Percentiles rank a stretch among this genome's conserved stretches.
phyloP scores from a whole-genome alignment of 64 coral and sea anemone species.

The Pachyseris speciosa region DNA sequence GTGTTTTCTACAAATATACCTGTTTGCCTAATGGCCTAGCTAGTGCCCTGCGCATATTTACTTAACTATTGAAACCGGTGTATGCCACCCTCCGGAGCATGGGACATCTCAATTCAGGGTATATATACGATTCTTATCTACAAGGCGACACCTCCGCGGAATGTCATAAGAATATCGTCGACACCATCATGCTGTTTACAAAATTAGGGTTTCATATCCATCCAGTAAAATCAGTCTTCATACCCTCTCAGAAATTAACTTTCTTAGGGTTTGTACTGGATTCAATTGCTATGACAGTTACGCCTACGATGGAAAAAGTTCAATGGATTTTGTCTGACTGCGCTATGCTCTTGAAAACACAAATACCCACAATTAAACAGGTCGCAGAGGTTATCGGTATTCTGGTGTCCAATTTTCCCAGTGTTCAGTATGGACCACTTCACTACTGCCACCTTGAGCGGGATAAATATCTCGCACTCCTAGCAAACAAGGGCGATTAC shows the following conservation, averaged over 20 bases:
- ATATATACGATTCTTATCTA: conserved; percentile 59
- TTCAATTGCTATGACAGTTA: conserved; percentile 43
- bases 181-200: conserved; percentile 36
- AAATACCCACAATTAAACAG: conserved; percentile 37
- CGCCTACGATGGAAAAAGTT: not conserved
- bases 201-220: conserved; percentile 61
- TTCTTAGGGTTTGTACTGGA: conserved; percentile 74
- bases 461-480: conserved; percentile 26
- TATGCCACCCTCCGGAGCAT: conserved; percentile 45
- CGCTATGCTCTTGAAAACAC: not conserved
- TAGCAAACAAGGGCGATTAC: conserved; percentile 34
- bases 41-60: conserved; percentile 51
- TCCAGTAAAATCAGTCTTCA: conserved; percentile 64
- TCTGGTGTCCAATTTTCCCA: conserved; percentile 48
- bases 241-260: conserved; percentile 30
- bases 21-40: conserved; percentile 57
- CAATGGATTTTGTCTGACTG: not conserved
- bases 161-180: conserved; percentile 53
- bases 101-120: conserved; percentile 59
- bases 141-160: conserved; percentile 27
- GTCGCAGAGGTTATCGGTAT: conserved; percentile 51
- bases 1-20: conserved; percentile 71
- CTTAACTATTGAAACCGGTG: conserved; percentile 73
- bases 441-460: conserved; percentile 39
- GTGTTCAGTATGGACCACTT: conserved; percentile 28